Evolutionary conservation across 2,888 invertebrate genomes (phyloP).

Genomic region (Mimachlamys varia): DNA sequence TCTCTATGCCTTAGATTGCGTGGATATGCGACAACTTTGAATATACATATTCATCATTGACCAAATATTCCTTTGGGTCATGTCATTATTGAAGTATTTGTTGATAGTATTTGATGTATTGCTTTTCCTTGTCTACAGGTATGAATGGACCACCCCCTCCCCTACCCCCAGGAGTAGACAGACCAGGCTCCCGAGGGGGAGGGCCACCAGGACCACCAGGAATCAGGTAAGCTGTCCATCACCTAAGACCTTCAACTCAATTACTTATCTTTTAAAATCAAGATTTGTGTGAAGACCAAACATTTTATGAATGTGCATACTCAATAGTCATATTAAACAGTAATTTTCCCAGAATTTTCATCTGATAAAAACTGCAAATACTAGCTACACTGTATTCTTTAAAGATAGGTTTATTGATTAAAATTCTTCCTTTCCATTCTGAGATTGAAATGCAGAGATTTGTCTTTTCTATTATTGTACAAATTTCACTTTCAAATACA

Average conservation of each 20-base stretch:
- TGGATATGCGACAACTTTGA: too few species aligned
- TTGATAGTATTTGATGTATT: too few species aligned
- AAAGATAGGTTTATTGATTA: too few species aligned
- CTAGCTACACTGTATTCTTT: not conserved
- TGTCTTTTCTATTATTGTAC: too few species aligned
- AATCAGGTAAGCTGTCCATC: constrained; percentile 34
- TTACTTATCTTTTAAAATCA: not conserved
- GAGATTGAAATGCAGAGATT: too few species aligned
- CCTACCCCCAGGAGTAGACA: constrained; percentile 64
- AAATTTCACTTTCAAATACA: too few species aligned
- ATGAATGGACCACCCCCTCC: constrained; percentile 72
- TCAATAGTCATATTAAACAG: not conserved
- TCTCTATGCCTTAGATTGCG: too few species aligned
- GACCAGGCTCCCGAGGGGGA: constrained; percentile 70
- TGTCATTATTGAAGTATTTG: too few species aligned
- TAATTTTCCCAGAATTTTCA: not conserved
- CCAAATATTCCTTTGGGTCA: too few species aligned
- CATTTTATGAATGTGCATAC: not conserved
- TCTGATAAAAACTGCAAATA: not conserved
- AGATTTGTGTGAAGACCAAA: not conserved
- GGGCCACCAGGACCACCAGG: constrained; percentile 45
- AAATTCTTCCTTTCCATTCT: too few species aligned
- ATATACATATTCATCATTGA: too few species aligned
- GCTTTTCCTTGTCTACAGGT: constrained; percentile 56
- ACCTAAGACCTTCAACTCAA: not conserved